Conservation (phyloP, 2,797 vertebrate genomes). For the Lindbergichthys nudifrons region DNA sequence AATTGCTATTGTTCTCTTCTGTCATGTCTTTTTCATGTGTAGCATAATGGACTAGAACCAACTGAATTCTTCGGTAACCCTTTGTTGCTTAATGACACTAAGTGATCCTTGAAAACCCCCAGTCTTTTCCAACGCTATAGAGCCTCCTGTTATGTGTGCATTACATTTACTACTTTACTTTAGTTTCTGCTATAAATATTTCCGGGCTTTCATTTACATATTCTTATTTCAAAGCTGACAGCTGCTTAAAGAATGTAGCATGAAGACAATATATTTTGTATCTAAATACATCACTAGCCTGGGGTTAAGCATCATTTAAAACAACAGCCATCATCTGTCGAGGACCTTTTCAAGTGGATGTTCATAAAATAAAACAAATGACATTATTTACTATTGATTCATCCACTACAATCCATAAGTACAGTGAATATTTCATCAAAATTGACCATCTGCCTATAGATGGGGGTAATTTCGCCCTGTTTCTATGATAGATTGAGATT, state of each 20-base stretch:
- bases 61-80: no score
- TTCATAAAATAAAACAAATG: conserved; percentile 47
- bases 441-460: conserved; percentile 51
- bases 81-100: no score
- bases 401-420: conserved; percentile 29
- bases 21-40: no score
- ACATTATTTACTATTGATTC: conserved; percentile 54
- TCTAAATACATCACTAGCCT: background rate
- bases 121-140: conserved; percentile 15
- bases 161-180: background rate
- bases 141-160: conserved; percentile 13
- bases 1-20: no score
- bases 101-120: background rate
- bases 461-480: conserved; percentile 31
- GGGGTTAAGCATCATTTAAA: background rate
- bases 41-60: no score
- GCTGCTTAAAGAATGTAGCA: conserved; percentile 16
- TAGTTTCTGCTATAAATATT: conserved; percentile 27
- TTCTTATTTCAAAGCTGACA: conserved; percentile 50
- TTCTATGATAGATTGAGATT: conserved; percentile 70
- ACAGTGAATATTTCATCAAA: conserved; percentile 35
- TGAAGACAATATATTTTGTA: conserved; percentile 8
- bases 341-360: conserved; percentile 33
- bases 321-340: background rate
- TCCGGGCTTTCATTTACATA: conserved; percentile 9